A percentile compares a stretch with the other conserved stretches of the same genome.
Evolutionary conservation across 1,140 invertebrate genomes (phyloP).

Genomic region (Drosophila virilis): DNA sequence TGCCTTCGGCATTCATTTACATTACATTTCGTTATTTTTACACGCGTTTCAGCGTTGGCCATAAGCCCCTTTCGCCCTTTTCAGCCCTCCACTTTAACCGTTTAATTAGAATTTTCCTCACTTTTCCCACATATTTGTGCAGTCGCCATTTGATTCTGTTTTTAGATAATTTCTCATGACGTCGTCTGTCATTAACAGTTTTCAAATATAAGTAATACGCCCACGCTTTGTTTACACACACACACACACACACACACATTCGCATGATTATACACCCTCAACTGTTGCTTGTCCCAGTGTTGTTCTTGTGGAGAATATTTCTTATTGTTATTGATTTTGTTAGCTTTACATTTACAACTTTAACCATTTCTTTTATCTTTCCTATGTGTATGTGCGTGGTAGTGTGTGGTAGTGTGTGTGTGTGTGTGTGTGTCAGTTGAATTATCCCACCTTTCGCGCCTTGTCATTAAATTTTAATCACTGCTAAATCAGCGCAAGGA

Average conservation of each 20-base stretch:
- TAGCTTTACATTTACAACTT: conserved; percentile 34
- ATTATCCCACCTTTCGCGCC: conserved; percentile 38
- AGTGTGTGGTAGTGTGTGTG: background rate
- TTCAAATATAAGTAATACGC: conserved; percentile 6
- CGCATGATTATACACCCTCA: conserved; percentile 18
- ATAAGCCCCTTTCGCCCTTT: conserved; percentile 35
- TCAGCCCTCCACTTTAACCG: conserved; percentile 13
- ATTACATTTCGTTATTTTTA: conserved; percentile 45
- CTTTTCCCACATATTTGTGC: background rate
- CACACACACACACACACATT: conserved; percentile 2
- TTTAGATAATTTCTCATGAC: conserved; percentile 33
- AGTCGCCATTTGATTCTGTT: conserved; percentile 16
- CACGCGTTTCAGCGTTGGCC: conserved; percentile 25
- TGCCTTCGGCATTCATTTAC: conserved; percentile 55
- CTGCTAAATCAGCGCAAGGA: conserved; percentile 24
- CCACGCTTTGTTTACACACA: background rate
- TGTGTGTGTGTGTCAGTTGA: conserved; percentile 11
- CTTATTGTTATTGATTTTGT: conserved; percentile 47
- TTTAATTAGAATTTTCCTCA: conserved; percentile 48
- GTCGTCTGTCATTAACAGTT: conserved; percentile 13
- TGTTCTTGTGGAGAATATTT: conserved; percentile 48
- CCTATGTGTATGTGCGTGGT: background rate
- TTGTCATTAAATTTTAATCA: conserved; percentile 62
- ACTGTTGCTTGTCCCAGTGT: conserved; percentile 62
- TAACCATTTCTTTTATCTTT: conserved; percentile 4